A percentile compares a stretch with the other conserved stretches of the same genome.
These are phyloP conservation scores for Syngnathus floridae DNA, from an alignment of 2,113 vertebrate genomes.

Conservation along the genomic window DNA sequence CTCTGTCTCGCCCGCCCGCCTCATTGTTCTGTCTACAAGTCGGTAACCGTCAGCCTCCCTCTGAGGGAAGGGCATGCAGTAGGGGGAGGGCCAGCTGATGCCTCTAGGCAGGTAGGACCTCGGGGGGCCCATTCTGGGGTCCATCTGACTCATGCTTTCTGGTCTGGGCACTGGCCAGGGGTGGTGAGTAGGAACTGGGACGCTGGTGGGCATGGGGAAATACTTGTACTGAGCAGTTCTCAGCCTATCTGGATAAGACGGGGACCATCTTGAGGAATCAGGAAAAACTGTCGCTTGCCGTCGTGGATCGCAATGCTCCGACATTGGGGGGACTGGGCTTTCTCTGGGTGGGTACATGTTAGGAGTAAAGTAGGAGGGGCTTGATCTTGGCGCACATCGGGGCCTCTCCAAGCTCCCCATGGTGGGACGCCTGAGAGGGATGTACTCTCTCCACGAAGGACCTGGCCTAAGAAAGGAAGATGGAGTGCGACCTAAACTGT, in stretches of 20 bases:
- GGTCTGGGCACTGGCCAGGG: constrained; percentile 50
- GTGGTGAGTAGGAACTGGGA: constrained; percentile 41
- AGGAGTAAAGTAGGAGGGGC: constrained; percentile 55
- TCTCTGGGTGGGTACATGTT: constrained; percentile 51
- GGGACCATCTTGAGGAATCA: constrained; percentile 61
- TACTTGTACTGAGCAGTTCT: constrained; percentile 61
- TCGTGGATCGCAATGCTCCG: constrained; percentile 58
- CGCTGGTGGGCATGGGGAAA: constrained; percentile 49
- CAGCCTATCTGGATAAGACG: constrained; percentile 57
- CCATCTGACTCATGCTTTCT: constrained; percentile 45
- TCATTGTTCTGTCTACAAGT: constrained; percentile 44
- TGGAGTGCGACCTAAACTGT: constrained; percentile 60
- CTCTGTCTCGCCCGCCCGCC: constrained; percentile 51
- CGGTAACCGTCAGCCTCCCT: constrained; percentile 52
- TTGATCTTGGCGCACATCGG: constrained; percentile 47
- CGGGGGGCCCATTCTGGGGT: constrained; percentile 52
- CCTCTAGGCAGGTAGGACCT: constrained; percentile 67
- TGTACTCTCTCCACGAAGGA: constrained; percentile 59
- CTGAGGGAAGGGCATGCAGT: constrained; percentile 48
- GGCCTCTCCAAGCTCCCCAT: constrained; percentile 57
- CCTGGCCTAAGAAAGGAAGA: constrained; percentile 51
- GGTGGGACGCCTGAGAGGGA: constrained; percentile 48
- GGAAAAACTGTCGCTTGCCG: constrained; percentile 64
- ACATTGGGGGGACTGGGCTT: constrained; percentile 41
- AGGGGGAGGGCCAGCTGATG: constrained; percentile 72